A percentile compares a stretch with the other conserved stretches of the same genome.
phyloP scores from a whole-genome alignment of 2,888 invertebrate species.

The Pocota personata region DNA sequence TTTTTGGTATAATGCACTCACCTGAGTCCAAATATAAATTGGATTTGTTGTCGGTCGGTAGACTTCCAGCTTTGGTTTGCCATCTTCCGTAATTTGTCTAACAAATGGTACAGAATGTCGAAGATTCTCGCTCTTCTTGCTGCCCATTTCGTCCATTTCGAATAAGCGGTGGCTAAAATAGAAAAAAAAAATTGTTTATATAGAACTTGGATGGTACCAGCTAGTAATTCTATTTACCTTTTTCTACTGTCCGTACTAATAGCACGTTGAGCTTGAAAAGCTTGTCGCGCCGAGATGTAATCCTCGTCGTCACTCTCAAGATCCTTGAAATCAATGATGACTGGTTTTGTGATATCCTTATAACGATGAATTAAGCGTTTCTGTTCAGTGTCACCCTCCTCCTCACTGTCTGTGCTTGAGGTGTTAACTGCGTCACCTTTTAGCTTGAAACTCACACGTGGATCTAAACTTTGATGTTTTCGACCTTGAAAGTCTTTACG shows the following conservation, averaged over 20 bases:
- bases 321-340: conserved; percentile 82
- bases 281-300: conserved; percentile 85
- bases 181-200: background rate
- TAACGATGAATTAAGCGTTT: conserved; percentile 81
- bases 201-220: background rate
- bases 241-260: conserved; percentile 86
- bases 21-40: conserved; percentile 83
- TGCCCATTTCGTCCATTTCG: conserved; percentile 86
- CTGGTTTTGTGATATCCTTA: conserved; percentile 82
- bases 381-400: conserved; percentile 81
- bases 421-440: conserved; percentile 80
- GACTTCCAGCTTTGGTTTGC: conserved; percentile 85
- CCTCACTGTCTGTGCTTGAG: conserved; percentile 81
- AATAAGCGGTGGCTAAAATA: conserved; percentile 80
- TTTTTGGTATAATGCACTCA: conserved; percentile 75
- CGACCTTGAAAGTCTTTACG: conserved; percentile 82
- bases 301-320: conserved; percentile 83
- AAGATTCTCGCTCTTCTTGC: conserved; percentile 85
- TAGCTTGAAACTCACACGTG: conserved; percentile 82
- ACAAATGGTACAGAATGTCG: conserved; percentile 86
- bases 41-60: conserved; percentile 85
- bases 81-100: conserved; percentile 85
- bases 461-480: conserved; percentile 83
- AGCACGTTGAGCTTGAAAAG: conserved; percentile 86
- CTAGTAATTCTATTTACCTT: conserved; percentile 79